Conservation (phyloP, 2,888 invertebrate species). For the Drosophila monieri region DNA sequence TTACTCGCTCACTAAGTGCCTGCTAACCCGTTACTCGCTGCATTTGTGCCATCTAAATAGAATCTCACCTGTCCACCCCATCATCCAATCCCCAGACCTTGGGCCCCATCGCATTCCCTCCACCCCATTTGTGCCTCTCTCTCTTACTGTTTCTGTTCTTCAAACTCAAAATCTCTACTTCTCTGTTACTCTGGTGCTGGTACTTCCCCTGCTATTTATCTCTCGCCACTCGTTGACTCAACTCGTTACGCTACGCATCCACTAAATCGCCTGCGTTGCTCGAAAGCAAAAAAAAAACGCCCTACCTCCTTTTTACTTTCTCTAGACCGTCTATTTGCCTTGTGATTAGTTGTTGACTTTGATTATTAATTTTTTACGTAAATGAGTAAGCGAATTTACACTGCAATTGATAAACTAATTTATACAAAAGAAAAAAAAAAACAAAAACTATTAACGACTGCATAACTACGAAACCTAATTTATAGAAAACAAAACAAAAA, state of each 20-base stretch:
- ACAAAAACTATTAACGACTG: slow-evolving; percentile 41
- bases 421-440: slow-evolving; percentile 10
- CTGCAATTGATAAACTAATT: slow-evolving; percentile 47
- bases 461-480: slow-evolving; percentile 49
- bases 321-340: slow-evolving; percentile 79
- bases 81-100: slow-evolving; percentile 30
- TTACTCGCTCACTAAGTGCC: slow-evolving; percentile 42
- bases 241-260: slow-evolving; percentile 61
- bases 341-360: slow-evolving; percentile 76
- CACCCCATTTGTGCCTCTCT: slow-evolving; percentile 3
- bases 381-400: slow-evolving; percentile 62
- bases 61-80: slow-evolving; percentile 35
- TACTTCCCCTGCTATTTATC: slow-evolving; percentile 41
- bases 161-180: slow-evolving; percentile 14
- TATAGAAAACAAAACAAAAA: slow-evolving; percentile 56
- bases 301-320: slow-evolving; percentile 33
- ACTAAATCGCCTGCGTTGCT: slow-evolving; percentile 69
- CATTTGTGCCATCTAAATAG: slow-evolving; percentile 52
- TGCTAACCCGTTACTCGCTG: slow-evolving; percentile 45
- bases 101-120: slow-evolving; percentile 17
- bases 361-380: slow-evolving; percentile 24
- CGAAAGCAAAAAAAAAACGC: slow-evolving; percentile 34
- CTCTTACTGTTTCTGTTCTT: slow-evolving; percentile 5
- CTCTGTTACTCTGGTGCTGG: slow-evolving; percentile 29
- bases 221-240: slow-evolving; percentile 62